Evolutionary conservation across 1,140 invertebrate species (phyloP).

Genomic region (Hycleus cichorii): DNA sequence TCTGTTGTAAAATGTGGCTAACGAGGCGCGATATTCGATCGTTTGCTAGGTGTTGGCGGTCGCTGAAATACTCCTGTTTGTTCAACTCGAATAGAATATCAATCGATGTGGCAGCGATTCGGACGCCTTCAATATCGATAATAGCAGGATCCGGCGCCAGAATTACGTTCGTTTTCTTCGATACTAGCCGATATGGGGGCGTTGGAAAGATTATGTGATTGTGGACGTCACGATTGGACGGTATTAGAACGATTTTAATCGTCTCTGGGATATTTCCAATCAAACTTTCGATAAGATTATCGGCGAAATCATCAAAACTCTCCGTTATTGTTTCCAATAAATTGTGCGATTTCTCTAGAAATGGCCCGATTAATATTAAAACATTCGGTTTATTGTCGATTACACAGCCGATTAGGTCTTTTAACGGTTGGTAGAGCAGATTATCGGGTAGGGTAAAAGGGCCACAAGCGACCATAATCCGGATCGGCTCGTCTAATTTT

Average conservation of each 20-base stretch:
- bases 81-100: constrained; percentile 47
- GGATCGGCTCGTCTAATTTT: constrained; percentile 44
- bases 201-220: constrained; percentile 75
- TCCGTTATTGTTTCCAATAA: constrained; percentile 56
- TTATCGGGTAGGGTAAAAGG: constrained; percentile 74
- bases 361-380: constrained; percentile 75
- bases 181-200: constrained; percentile 52
- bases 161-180: constrained; percentile 52
- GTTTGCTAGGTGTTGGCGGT: background rate
- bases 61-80: constrained; percentile 10
- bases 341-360: constrained; percentile 65
- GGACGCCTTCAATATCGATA: constrained; percentile 66
- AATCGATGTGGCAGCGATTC: constrained; percentile 70
- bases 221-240: constrained; percentile 69
- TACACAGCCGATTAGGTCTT: constrained; percentile 65
- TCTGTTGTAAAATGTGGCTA: constrained; percentile 68
- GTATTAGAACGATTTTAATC: constrained; percentile 64
- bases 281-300: no score
- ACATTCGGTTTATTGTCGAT: constrained; percentile 66
- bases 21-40: constrained; percentile 59
- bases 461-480: constrained; percentile 69
- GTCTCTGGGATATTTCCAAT: constrained; percentile 47
- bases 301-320: constrained; percentile 53
- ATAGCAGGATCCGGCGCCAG: constrained; percentile 65
- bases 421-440: constrained; percentile 70